phyloP scores from a whole-genome alignment of 23 tunicate species.

The Clavelina lepadiformis region DNA sequence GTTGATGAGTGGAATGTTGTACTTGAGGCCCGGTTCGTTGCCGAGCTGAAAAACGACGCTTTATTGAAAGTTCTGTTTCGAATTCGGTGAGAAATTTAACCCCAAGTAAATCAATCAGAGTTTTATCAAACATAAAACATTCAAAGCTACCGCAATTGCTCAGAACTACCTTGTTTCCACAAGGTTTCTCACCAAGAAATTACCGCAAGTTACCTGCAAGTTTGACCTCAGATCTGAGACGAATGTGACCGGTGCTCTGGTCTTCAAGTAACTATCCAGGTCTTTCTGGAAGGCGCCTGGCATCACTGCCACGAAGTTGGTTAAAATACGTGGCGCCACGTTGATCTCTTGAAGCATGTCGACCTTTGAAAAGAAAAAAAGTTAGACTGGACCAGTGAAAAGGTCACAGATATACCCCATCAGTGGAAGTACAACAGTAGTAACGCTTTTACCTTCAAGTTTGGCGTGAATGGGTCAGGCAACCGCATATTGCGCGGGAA shows the following conservation, averaged over 20 bases:
- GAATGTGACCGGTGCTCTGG: conserved; percentile 84
- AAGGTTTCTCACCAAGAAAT: neutral
- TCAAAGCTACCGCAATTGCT: too few relatives aligned
- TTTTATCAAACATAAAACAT: too few relatives aligned
- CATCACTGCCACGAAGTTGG: conserved; percentile 77
- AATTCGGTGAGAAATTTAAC: too few relatives aligned
- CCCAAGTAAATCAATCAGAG: too few relatives aligned
- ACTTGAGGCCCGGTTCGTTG: conserved; percentile 62
- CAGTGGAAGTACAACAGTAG: neutral
- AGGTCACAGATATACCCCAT: neutral
- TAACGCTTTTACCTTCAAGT: conserved; percentile 51
- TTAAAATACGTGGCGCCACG: conserved; percentile 76
- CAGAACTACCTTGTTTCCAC: neutral
- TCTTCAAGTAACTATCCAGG: conserved; percentile 85
- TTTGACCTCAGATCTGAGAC: conserved; percentile 60
- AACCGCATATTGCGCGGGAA: conserved; percentile 92
- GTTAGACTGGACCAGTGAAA: neutral
- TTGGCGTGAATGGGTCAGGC: conserved; percentile 95
- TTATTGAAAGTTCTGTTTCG: neutral
- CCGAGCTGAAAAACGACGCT: conserved; percentile 26
- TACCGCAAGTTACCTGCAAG: conserved; percentile 45
- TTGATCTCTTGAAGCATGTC: conserved; percentile 92
- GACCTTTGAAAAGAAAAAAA: conserved; percentile 39
- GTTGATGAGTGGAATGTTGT: conserved; percentile 91
- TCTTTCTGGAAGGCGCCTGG: conserved; percentile 64